A percentile compares a stretch with the other conserved stretches of the same genome.
Evolutionary conservation across 2,113 vertebrate genomes (phyloP).

Genomic region (Steatornis caripensis): DNA sequence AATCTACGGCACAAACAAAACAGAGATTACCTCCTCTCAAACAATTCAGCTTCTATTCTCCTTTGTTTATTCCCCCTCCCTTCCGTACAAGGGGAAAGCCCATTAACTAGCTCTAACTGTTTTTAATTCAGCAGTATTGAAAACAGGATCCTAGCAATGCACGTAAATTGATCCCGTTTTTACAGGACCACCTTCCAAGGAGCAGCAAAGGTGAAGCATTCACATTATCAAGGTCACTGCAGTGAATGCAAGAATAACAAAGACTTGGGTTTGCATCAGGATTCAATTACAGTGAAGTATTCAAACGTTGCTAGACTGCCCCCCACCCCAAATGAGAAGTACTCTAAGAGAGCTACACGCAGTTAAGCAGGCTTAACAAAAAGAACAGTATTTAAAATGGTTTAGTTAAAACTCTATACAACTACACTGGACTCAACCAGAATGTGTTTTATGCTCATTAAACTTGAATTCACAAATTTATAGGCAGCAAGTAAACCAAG

Average conservation of each 20-base stretch:
- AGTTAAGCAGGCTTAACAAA: background rate
- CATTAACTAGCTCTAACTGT: background rate
- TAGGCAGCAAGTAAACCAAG: slow-evolving; percentile 1
- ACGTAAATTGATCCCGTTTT: background rate
- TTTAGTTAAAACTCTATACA: background rate
- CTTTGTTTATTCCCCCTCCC: background rate
- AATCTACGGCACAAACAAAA: slow-evolving; percentile 21
- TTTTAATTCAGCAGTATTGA: slow-evolving; percentile 12
- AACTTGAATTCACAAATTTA: background rate
- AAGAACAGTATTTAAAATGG: background rate
- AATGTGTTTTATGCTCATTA: background rate
- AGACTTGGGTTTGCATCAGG: background rate
- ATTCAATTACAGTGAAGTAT: background rate
- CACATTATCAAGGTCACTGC: background rate
- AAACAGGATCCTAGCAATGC: background rate
- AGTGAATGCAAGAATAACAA: background rate
- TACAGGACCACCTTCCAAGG: background rate
- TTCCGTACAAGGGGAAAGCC: background rate
- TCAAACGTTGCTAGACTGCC: background rate
- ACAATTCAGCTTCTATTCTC: background rate
- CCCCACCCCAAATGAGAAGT: background rate
- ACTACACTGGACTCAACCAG: background rate
- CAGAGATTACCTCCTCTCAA: background rate
- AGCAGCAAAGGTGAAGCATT: background rate
- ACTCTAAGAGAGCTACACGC: background rate